Evolutionary conservation across 2,888 invertebrate genomes (phyloP).

Genomic region (Heteromyza rotundicornis): DNA sequence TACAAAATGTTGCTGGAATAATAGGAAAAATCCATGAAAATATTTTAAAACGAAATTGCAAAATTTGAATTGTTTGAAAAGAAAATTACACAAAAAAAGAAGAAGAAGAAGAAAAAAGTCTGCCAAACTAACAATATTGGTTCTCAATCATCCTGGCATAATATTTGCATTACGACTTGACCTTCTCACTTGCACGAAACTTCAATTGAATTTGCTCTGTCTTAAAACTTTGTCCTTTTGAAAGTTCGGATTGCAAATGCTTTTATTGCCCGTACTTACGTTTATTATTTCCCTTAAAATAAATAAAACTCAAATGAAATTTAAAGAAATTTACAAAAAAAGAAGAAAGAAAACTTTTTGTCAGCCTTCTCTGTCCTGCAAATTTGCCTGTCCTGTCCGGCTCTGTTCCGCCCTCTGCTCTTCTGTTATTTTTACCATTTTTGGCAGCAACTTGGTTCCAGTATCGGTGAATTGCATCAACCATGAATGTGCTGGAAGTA

Average conservation of each 20-base stretch:
- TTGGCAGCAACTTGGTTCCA: background rate
- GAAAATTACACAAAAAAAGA: no score
- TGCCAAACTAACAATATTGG: no score
- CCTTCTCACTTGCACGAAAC: conserved; percentile 51
- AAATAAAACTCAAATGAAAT: background rate
- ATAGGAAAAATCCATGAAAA: no score
- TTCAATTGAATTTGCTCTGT: no score
- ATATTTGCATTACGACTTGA: conserved; percentile 52
- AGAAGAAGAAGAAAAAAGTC: no score
- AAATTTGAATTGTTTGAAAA: no score
- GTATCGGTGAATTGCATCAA: background rate
- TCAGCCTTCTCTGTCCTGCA: background rate
- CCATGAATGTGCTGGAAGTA: background rate
- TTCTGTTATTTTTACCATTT: background rate
- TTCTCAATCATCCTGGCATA: conserved; percentile 31
- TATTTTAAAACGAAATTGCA: no score
- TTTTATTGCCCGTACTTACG: background rate
- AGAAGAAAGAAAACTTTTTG: background rate
- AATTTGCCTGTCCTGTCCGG: background rate
- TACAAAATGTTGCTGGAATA: no score
- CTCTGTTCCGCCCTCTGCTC: background rate
- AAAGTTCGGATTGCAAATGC: no score
- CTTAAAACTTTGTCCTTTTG: background rate
- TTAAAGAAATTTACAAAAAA: background rate
- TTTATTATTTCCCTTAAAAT: background rate